phyloP scores from a whole-genome alignment of 1,140 invertebrate genomes.

The Mercenaria mercenaria region DNA sequence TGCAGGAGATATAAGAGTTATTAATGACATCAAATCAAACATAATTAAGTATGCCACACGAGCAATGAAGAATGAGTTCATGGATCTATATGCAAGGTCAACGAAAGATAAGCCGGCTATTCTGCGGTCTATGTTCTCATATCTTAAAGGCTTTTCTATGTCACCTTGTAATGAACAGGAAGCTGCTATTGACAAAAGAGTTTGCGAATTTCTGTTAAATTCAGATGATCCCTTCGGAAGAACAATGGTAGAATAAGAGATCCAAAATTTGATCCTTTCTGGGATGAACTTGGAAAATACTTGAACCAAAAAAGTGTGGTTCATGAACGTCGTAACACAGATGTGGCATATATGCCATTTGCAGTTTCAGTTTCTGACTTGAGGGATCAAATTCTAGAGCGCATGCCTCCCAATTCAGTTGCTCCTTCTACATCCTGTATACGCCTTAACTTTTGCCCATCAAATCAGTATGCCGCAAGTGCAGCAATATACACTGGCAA shows the following conservation, averaged over 20 bases:
- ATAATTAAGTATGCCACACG: constrained; percentile 12
- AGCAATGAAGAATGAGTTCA: constrained; percentile 37
- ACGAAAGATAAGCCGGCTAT: background rate
- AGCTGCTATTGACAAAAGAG: background rate
- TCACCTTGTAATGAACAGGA: background rate
- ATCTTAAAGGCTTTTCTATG: background rate
- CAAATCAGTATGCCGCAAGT: constrained; percentile 15
- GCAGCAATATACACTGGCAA: constrained; percentile 54
- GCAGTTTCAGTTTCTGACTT: constrained; percentile 35
- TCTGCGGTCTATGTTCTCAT: background rate
- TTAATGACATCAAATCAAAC: background rate
- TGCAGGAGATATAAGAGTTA: background rate
- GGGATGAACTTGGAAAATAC: constrained; percentile 44
- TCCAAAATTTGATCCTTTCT: constrained; percentile 28
- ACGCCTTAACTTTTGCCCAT: constrained; percentile 45
- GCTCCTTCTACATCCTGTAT: background rate
- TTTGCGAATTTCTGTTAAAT: background rate
- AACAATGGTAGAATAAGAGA: background rate
- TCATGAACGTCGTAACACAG: constrained; percentile 5
- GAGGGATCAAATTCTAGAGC: background rate
- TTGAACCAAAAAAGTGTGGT: constrained; percentile 50
- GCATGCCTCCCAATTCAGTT: background rate
- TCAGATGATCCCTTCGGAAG: background rate
- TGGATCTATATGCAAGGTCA: background rate
- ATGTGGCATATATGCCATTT: constrained; percentile 50